phyloP scores from a whole-genome alignment of 2,888 invertebrate genomes.

The Gryllus longicercus region DNA sequence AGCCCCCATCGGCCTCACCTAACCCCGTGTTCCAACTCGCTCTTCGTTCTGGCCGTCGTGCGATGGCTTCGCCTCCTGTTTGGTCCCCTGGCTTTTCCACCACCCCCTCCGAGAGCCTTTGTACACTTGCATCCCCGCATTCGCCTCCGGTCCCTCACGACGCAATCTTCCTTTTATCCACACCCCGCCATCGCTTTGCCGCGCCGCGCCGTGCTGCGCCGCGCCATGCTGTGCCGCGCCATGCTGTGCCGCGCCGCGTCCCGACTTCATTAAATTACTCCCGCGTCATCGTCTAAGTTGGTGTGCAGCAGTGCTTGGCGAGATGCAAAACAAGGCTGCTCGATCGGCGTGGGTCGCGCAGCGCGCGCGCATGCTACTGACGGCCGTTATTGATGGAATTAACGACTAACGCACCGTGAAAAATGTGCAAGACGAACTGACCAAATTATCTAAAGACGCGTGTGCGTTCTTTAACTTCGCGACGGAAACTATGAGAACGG shows the following conservation, averaged over 20 bases:
- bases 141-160: no score
- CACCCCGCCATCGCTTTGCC: not conserved
- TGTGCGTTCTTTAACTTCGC: not conserved
- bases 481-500: not conserved
- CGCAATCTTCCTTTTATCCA: no score
- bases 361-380: slow-evolving; percentile 27
- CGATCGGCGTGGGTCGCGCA: not conserved
- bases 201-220: not conserved
- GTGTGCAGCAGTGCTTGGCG: not conserved
- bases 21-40: no score
- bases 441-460: slow-evolving; percentile 21
- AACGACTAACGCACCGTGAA: slow-evolving; percentile 32
- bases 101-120: no score
- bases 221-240: no score
- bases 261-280: slow-evolving; percentile 33
- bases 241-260: not conserved
- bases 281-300: slow-evolving; percentile 29
- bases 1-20: no score
- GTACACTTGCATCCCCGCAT: no score
- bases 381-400: slow-evolving; percentile 34
- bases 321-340: slow-evolving; percentile 31
- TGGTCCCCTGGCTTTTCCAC: no score
- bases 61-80: no score
- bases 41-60: no score
- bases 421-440: slow-evolving; percentile 22